phyloP scores from a whole-genome alignment of 2,113 vertebrate species.

The Cisticola juncidis region DNA sequence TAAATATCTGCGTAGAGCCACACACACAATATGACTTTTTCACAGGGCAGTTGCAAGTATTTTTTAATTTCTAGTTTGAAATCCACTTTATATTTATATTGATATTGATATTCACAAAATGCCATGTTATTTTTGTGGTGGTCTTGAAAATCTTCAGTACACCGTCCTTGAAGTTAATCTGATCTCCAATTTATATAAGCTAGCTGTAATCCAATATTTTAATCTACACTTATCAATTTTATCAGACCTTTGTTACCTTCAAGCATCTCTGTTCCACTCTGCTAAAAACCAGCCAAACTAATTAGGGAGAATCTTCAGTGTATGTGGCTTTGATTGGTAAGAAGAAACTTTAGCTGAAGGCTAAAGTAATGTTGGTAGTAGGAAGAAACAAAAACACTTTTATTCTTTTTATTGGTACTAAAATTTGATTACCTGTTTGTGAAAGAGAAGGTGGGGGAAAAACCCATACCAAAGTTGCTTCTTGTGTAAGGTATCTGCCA shows the following conservation, averaged over 20 bases:
- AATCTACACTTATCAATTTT: background rate
- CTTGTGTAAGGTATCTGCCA: background rate
- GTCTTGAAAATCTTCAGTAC: background rate
- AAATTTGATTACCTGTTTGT: background rate
- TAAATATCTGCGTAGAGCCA: no score
- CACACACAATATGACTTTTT: no score
- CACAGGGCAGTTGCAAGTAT: background rate
- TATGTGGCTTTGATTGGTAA: background rate
- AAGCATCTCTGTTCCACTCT: background rate
- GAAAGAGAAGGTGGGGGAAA: accelerated
- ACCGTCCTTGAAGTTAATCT: background rate
- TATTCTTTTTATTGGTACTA: background rate
- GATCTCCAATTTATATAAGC: background rate
- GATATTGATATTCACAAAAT: background rate
- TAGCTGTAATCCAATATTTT: background rate
- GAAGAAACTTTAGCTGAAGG: background rate
- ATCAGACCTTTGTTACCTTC: background rate
- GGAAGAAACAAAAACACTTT: background rate
- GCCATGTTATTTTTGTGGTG: background rate
- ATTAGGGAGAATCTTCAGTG: background rate
- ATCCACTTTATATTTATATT: accelerated
- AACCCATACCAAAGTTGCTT: background rate
- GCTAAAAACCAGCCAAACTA: background rate
- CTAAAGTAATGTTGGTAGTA: background rate
- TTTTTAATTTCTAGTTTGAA: background rate